Conservation (phyloP, 2,888 invertebrate genomes). For the Calameuta pallipes region DNA sequence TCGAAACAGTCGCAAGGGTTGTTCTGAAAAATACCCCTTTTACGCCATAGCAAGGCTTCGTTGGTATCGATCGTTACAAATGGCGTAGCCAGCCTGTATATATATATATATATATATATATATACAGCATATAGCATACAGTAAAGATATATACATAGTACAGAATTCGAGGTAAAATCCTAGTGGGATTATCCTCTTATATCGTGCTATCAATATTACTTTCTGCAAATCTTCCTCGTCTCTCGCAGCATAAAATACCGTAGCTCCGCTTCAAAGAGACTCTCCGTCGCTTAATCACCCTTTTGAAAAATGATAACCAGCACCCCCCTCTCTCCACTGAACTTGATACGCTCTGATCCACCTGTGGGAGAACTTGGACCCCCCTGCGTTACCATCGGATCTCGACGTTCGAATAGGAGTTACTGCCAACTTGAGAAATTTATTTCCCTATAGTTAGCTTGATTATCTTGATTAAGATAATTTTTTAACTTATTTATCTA, state of each 20-base stretch:
- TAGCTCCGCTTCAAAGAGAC: neutral
- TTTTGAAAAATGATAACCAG: neutral
- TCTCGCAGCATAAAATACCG: slow-evolving; percentile 1
- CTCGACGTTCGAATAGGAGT: neutral
- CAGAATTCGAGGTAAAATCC: slow-evolving; percentile 3
- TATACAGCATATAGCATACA: neutral
- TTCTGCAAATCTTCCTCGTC: slow-evolving; percentile 39
- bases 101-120: slow-evolving; percentile 1
- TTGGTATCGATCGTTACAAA: slow-evolving; percentile 50
- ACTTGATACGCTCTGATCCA: neutral
- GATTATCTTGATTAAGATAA: neutral
- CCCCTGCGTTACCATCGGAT: neutral
- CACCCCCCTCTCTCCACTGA: neutral
- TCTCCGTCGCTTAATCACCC: neutral
- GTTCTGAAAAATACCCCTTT: slow-evolving; percentile 6
- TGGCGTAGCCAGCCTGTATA: slow-evolving; percentile 22
- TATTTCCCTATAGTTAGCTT: neutral
- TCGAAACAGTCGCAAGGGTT: neutral
- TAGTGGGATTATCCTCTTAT: slow-evolving; percentile 28
- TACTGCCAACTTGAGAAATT: neutral
- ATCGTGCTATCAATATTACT: slow-evolving; percentile 50
- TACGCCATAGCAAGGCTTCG: neutral
- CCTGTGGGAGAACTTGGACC: neutral
- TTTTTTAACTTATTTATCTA: neutral
- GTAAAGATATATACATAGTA: neutral